phyloP scores from a whole-genome alignment of 2,888 invertebrate genomes.

The Priocnemis perturbator region DNA sequence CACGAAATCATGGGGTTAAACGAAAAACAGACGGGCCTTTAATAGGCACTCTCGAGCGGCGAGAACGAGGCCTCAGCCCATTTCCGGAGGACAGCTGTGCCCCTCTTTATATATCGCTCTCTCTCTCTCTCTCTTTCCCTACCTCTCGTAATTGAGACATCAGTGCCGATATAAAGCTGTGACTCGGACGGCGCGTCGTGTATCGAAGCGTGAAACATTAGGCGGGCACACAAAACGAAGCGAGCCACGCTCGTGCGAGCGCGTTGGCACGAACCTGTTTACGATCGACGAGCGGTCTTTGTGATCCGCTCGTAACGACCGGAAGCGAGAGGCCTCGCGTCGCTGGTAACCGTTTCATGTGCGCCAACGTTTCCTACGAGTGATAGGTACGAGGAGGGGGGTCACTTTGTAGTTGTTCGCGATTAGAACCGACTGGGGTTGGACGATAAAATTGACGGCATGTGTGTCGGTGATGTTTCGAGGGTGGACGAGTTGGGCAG shows the following conservation, averaged over 20 bases:
- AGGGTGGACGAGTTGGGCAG: too few relatives aligned
- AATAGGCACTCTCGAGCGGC: not conserved
- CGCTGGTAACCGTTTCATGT: slow-evolving; percentile 21
- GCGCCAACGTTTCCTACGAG: too few relatives aligned
- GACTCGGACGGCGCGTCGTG: slow-evolving; percentile 28
- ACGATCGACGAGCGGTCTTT: slow-evolving; percentile 30
- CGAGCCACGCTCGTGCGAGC: slow-evolving; percentile 16
- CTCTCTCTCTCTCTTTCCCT: slow-evolving; percentile 16
- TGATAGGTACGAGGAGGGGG: not conserved
- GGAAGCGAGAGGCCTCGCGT: slow-evolving; percentile 36
- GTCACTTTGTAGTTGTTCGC: slow-evolving; percentile 22
- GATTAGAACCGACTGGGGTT: not conserved
- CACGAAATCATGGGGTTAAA: slow-evolving; percentile 20
- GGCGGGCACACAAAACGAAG: not conserved
- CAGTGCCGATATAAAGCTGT: slow-evolving; percentile 27
- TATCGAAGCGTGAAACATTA: slow-evolving; percentile 44
- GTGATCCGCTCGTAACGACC: slow-evolving; percentile 27
- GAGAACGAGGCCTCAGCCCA: slow-evolving; percentile 9
- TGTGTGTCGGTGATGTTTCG: too few relatives aligned
- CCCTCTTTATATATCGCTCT: not conserved
- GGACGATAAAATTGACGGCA: too few relatives aligned
- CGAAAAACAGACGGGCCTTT: not conserved
- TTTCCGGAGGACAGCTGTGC: slow-evolving; percentile 21
- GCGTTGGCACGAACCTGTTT: slow-evolving; percentile 24
- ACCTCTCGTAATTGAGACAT: slow-evolving; percentile 46